Percentiles rank a stretch among this genome's conserved stretches.
phyloP scores from a whole-genome alignment of 1,140 invertebrate species.

The Drosophila nigrodunni region DNA sequence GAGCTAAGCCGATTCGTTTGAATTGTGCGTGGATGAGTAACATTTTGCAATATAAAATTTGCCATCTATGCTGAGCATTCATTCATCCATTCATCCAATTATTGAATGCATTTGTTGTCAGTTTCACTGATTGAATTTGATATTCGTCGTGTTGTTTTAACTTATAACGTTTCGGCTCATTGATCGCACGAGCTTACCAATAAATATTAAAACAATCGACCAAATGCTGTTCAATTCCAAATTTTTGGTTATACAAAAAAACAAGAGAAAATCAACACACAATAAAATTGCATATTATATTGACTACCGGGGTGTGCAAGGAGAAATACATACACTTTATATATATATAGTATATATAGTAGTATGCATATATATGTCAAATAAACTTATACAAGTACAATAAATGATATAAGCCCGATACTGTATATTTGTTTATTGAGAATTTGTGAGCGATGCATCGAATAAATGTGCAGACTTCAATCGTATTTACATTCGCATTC shows the following conservation, averaged over 20 bases:
- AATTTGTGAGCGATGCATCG: slow-evolving; percentile 14
- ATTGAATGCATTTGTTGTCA: slow-evolving; percentile 32
- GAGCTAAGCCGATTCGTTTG: slow-evolving; percentile 10
- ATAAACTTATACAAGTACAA: slow-evolving; percentile 28
- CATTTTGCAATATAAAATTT: slow-evolving; percentile 4
- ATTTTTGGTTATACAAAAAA: slow-evolving; percentile 18
- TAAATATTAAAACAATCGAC: slow-evolving; percentile 45
- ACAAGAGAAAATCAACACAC: background rate
- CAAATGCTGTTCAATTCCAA: slow-evolving; percentile 34
- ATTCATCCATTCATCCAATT: slow-evolving; percentile 35
- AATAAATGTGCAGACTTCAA: slow-evolving; percentile 31
- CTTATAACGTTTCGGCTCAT: slow-evolving; percentile 38
- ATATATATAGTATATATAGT: too few relatives aligned
- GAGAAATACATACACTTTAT: too few relatives aligned
- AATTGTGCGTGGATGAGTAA: slow-evolving; percentile 1
- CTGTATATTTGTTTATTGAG: slow-evolving; percentile 17
- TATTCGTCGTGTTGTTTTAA: slow-evolving; percentile 30
- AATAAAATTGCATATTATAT: slow-evolving; percentile 13
- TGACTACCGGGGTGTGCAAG: background rate
- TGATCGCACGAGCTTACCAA: slow-evolving; percentile 43
- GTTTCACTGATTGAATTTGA: slow-evolving; percentile 30
- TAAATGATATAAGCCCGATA: slow-evolving; percentile 34
- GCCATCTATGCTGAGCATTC: slow-evolving; percentile 23
- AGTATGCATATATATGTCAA: background rate
- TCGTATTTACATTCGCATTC: slow-evolving; percentile 31